Conservation (phyloP, 2,888 invertebrate genomes). For the Eilema depressum region DNA sequence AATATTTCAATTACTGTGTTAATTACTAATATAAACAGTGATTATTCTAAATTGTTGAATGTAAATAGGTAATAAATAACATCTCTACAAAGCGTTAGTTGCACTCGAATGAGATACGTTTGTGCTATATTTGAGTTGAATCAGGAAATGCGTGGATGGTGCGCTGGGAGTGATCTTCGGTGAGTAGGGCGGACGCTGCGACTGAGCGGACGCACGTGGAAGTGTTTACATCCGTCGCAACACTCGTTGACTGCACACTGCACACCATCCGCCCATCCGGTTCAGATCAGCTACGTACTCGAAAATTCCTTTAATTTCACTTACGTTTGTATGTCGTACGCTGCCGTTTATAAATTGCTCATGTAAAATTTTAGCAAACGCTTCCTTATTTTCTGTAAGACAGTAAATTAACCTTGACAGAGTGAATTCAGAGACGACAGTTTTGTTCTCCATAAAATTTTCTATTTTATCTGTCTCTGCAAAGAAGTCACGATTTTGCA, state of each 20-base stretch:
- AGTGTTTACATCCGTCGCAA: slow-evolving; percentile 79
- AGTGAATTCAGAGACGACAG: slow-evolving; percentile 35
- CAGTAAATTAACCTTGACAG: slow-evolving; percentile 43
- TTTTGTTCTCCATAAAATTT: background rate
- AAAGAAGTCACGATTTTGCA: background rate
- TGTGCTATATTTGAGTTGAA: slow-evolving; percentile 43
- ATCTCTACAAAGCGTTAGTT: slow-evolving; percentile 13
- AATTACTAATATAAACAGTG: slow-evolving; percentile 1
- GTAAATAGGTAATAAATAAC: background rate
- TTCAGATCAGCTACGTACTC: slow-evolving; percentile 48
- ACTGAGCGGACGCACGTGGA: slow-evolving; percentile 74
- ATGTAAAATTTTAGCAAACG: slow-evolving; percentile 25
- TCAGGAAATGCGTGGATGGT: slow-evolving; percentile 49
- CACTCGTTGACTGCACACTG: slow-evolving; percentile 54
- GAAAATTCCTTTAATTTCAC: slow-evolving; percentile 39
- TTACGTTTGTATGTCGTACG: slow-evolving; percentile 7
- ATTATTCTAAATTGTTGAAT: background rate
- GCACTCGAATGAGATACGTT: slow-evolving; percentile 25
- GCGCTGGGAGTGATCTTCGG: slow-evolving; percentile 57
- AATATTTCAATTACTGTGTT: background rate
- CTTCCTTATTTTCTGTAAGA: slow-evolving; percentile 44
- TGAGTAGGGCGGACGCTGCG: slow-evolving; percentile 50
- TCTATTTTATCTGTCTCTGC: background rate
- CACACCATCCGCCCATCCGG: slow-evolving; percentile 64
- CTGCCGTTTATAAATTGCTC: too few relatives aligned